Base-by-base conservation (phyloP, 2,797 vertebrate species). In the Glossophaga mutica region DNA sequence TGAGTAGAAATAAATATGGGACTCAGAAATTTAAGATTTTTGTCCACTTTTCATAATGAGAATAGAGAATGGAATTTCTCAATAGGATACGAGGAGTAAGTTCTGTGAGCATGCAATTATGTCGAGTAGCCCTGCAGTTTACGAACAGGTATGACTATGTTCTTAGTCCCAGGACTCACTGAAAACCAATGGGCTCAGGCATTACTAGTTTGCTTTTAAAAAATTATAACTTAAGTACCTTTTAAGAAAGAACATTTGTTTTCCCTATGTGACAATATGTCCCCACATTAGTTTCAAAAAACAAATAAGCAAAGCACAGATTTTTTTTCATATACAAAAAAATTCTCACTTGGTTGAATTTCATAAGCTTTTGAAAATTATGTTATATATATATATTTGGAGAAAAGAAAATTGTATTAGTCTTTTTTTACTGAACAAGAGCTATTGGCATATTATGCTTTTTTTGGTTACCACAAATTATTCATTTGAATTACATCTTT, bases 1-100 rank as follows among this genome's bases (percentile, higher is more conserved):
- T 10, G 21, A 87, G 91, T 93, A 92, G 96, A 96, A 92, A 90
- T 92, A 92, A 94, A 90, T 74, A 50, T 85, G 76, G 26, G 39
- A 87, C 79, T 92, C 29, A 50, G 46, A 86, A 96, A 96, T 90
- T 96, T 95, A 89, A 92, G 82, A 95, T 32, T 52, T 87, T 32
- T 67, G 46, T 77, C 26, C 68, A 82, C 34, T 93, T 94, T 77
- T 96, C 98, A 97, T 96, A 97, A 87, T 96, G 93, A 83, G 82
- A 96, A 94, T 70, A 81, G 82, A 79, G 95, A 93, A 83, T 57
- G 93, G 37, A 73, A 44, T 97, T 98, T 97, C 97, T 97, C 89
- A 93, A 11, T 70, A 91, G 88, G 32, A 3, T 39, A 34, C 0
- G 18, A 85, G 16, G 39, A 90, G 48, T 24, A 18, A 48, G 76